A percentile compares a stretch with the other conserved stretches of the same genome.
Evolutionary conservation across 2,113 vertebrate species (phyloP).

Genomic region (Rhineura floridana): DNA sequence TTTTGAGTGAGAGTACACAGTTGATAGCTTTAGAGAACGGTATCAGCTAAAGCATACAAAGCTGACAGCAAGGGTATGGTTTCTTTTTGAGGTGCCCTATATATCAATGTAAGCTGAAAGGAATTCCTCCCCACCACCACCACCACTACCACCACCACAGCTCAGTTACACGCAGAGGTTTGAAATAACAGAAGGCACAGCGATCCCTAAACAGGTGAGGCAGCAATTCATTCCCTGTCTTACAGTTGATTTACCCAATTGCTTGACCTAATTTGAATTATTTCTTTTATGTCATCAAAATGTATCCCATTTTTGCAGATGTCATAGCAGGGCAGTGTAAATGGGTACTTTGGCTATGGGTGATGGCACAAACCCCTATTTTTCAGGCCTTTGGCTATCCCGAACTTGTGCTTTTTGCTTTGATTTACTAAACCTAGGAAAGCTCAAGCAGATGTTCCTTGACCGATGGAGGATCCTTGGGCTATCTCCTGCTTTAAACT

Average conservation of each 20-base stretch:
- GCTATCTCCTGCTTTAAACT: not conserved
- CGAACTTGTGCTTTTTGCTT: not conserved
- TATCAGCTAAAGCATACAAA: not conserved
- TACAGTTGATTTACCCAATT: not conserved
- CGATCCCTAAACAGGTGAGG: not conserved
- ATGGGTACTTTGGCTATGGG: not conserved
- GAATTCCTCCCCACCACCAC: too few relatives aligned
- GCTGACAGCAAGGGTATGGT: not conserved
- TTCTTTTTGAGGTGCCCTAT: not conserved
- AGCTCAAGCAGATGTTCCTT: not conserved
- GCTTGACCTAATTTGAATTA: too few relatives aligned
- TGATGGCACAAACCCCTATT: not conserved
- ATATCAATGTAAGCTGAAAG: not conserved
- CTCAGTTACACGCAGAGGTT: not conserved
- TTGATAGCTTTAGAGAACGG: not conserved
- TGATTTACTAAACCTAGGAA: not conserved
- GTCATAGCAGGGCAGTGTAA: not conserved
- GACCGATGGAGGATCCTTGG: not conserved
- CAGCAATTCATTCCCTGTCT: too few relatives aligned
- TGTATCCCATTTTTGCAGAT: not conserved
- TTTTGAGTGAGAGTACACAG: not conserved
- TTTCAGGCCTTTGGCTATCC: not conserved
- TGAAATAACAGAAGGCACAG: not conserved
- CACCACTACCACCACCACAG: not conserved
- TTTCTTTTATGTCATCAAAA: too few relatives aligned